A percentile compares a stretch with the other conserved stretches of the same genome.
phyloP scores from a whole-genome alignment of 2,888 invertebrate species.

The Melinopterus prodromus region DNA sequence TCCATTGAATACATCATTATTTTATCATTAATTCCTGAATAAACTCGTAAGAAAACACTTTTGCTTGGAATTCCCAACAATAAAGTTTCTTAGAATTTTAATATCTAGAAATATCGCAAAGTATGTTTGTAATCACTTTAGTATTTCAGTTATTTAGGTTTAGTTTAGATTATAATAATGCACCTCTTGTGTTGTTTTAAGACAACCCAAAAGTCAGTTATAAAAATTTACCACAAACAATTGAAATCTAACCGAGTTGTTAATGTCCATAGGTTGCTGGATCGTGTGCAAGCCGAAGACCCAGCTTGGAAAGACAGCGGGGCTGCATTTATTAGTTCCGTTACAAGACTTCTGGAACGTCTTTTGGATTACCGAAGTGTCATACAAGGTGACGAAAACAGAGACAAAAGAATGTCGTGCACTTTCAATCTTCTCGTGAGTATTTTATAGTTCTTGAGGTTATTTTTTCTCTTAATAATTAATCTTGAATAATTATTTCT shows the following conservation, averaged over 20 bases:
- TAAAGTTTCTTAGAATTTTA: neutral
- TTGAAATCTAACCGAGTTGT: neutral
- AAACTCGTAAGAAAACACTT: neutral
- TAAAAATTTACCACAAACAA: neutral
- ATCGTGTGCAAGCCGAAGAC: slow-evolving; percentile 83
- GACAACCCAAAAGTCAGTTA: slow-evolving; percentile 12
- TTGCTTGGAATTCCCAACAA: neutral
- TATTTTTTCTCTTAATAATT: too few relatives aligned
- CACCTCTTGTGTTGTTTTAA: slow-evolving; percentile 15
- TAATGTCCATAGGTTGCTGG: slow-evolving; percentile 71
- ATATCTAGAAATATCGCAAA: neutral
- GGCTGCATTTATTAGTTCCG: slow-evolving; percentile 90
- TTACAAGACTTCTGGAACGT: slow-evolving; percentile 86
- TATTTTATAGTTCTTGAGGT: slow-evolving; percentile 32
- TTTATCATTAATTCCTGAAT: neutral
- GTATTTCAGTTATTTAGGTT: neutral
- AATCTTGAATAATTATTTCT: slow-evolving; percentile 13
- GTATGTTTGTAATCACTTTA: neutral
- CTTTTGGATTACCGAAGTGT: slow-evolving; percentile 94
- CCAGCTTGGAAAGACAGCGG: slow-evolving; percentile 93
- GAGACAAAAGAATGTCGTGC: slow-evolving; percentile 95
- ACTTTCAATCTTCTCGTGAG: slow-evolving; percentile 90
- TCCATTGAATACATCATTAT: neutral
- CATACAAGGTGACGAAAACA: slow-evolving; percentile 93
- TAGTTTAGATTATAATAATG: slow-evolving; percentile 20